Conservation (phyloP, 2,888 invertebrate genomes). For the Petrolisthes cinctipes region DNA sequence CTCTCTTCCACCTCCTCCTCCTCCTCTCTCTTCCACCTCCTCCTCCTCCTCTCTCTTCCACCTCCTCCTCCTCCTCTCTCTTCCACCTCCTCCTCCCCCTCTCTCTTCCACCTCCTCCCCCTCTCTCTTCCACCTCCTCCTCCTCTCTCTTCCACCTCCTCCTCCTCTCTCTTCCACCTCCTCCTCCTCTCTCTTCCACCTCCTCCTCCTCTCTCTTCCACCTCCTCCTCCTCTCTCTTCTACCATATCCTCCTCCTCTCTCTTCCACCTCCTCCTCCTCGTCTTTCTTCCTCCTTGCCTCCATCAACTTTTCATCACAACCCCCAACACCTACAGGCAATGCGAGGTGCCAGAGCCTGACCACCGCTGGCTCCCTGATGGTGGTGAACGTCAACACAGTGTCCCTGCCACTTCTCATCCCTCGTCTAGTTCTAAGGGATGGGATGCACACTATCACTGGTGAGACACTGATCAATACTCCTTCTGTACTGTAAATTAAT, state of each 20-base stretch:
- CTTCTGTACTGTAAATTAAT: not conserved
- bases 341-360: not conserved
- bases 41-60: not conserved
- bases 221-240: not conserved
- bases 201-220: not conserved
- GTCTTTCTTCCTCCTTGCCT: not conserved
- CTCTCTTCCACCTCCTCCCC: not conserved
- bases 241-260: not conserved
- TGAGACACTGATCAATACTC: not conserved
- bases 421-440: slow-evolving; percentile 5
- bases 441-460: not conserved
- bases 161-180: not conserved
- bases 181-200: not conserved
- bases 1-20: not conserved
- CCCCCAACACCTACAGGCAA: not conserved
- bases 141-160: not conserved
- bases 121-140: not conserved
- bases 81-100: not conserved
- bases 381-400: not conserved
- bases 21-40: not conserved
- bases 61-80: not conserved
- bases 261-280: not conserved
- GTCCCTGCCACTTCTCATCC: slow-evolving; percentile 9
- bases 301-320: not conserved
- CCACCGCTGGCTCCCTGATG: not conserved